Base-by-base conservation (phyloP, 2,797 vertebrate genomes). In the Xenops minutus region DNA sequence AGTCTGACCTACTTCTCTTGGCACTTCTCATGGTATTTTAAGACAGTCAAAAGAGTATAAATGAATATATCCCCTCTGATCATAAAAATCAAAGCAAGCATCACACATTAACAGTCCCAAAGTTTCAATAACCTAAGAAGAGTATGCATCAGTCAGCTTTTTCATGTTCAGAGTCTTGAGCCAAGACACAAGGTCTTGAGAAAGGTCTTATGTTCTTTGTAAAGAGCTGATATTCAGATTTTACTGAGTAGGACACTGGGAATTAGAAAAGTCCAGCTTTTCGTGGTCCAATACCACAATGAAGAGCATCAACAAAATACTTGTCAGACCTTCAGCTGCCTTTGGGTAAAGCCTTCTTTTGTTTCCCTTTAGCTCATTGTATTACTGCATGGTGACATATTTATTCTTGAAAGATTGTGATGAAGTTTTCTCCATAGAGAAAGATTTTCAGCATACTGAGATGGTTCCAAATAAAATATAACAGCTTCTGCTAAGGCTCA, bases 71-170 rank as follows among this genome's bases (percentile, higher is more conserved):
- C 69, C 10, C 8, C 46, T 88, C 83, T 95, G 87, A 92, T 92
- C 88, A 85, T 71, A 94, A 96, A 95, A 93, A 74, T 76, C 69
- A 93, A 92, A 93, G 76, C 48, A 89, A 80, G 23, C 26, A 36
- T 81, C 39, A 27, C 49, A 88, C 7, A 82, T 89, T 92, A 92
- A 77, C 48, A 87, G 73, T 48, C 63, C 85, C 32, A 75, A 72
- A 90, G 52, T 59, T 88, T 94, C 66, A 54, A 37, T 79, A 83
- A 66, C 66, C 37, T 68, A 32, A 88, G 48, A 74, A 56, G 19
- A 64, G 22, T 12, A 34, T 62, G 18, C 30, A 34, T 89, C 52
- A 68, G 17, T 29, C 41, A 68, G 34, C 7, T 48, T 76, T 76
- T 88, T 93, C 66, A 51, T 68, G 48, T 41, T 52, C 48, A 51